Conservation (phyloP, 2,797 vertebrate species). For the Melanotaenia parkinsoni region DNA sequence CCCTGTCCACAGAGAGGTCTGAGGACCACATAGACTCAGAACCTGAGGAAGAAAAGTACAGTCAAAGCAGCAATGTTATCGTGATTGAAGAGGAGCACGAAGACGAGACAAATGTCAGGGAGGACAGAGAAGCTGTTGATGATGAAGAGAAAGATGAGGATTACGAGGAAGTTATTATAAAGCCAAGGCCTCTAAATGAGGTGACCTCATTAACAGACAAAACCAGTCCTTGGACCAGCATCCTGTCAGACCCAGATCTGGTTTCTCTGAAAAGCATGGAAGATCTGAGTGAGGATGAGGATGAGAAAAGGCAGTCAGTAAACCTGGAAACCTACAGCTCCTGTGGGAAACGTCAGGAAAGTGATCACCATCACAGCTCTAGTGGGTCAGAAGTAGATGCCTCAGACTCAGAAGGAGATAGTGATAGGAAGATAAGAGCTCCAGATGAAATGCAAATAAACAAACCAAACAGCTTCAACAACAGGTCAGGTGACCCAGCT, state of each 20-base stretch:
- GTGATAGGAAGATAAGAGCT: conserved; percentile 13
- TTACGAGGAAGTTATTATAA: conserved; percentile 90
- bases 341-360: conserved; percentile 15
- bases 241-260: conserved; percentile 85
- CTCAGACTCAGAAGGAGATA: conserved; percentile 46
- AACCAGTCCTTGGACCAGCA: conserved; percentile 96
- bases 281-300: conserved; percentile 25
- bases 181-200: conserved; percentile 91
- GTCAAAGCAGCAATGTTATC: not conserved
- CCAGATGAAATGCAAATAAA: conserved; percentile 7
- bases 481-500: conserved; percentile 15
- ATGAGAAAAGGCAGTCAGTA: not conserved
- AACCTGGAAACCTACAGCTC: conserved; percentile 8
- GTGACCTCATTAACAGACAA: conserved; percentile 88
- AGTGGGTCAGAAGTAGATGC: conserved; percentile 33
- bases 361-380: conserved; percentile 25
- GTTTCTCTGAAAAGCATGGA: conserved; percentile 65
- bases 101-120: conserved; percentile 17
- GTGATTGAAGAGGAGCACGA: conserved; percentile 36
- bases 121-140: conserved; percentile 33
- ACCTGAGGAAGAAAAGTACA: conserved; percentile 36
- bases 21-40: conserved; percentile 42
- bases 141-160: conserved; percentile 80
- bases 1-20: conserved; percentile 30
- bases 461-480: not conserved